These are phyloP conservation scores for Gopherus evgoodei DNA, from an alignment of 2,113 vertebrate species.

Conservation along the genomic window DNA sequence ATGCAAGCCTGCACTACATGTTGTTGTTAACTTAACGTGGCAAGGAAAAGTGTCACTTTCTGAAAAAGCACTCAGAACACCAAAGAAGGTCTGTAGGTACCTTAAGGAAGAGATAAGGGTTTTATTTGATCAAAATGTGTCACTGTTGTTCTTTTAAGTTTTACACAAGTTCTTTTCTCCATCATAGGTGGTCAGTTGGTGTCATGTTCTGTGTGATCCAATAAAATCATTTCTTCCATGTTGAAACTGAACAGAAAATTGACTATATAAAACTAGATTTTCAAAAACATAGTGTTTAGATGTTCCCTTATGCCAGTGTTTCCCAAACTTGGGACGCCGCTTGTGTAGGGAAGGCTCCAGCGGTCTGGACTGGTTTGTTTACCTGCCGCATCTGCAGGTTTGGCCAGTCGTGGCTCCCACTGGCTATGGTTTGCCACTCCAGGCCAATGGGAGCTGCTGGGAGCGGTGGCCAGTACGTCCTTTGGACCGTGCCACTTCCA, in stretches of 20 bases:
- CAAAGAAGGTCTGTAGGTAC: neutral
- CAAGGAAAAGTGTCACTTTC: neutral
- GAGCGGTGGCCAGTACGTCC: too few relatives aligned
- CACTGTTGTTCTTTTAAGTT: neutral
- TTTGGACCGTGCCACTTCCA: too few relatives aligned
- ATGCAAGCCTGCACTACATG: too few relatives aligned
- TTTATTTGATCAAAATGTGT: neutral
- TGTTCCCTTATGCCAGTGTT: neutral
- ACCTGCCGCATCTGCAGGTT: too few relatives aligned
- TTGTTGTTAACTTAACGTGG: neutral
- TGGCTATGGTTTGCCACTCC: too few relatives aligned
- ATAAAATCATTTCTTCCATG: neutral
- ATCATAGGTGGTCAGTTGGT: neutral
- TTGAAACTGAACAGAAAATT: neutral
- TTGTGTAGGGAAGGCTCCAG: too few relatives aligned
- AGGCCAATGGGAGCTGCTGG: too few relatives aligned
- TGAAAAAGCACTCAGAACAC: neutral
- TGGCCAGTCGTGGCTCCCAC: too few relatives aligned
- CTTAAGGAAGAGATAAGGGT: neutral
- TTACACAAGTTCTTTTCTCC: neutral
- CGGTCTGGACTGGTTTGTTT: too few relatives aligned
- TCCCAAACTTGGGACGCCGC: too few relatives aligned
- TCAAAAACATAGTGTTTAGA: neutral
- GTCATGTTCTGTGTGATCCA: neutral
- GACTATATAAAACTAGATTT: neutral